A percentile compares a stretch with the other conserved stretches of the same genome.
Evolutionary conservation across 2,797 vertebrate genomes (phyloP).

Genomic region (Pseudochromis fuscus): DNA sequence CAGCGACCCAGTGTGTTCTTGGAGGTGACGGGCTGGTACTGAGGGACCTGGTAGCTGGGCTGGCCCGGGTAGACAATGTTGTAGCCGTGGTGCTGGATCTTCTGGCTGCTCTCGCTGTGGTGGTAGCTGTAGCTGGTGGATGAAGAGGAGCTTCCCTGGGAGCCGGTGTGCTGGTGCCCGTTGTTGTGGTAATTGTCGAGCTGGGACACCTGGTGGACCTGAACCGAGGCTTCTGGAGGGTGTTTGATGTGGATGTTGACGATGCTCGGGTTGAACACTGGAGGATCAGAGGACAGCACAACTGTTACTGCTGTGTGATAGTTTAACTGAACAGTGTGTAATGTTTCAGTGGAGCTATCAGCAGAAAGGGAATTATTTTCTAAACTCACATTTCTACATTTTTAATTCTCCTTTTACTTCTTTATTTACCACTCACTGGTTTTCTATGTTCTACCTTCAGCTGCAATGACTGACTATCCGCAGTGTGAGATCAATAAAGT

Average conservation of each 20-base stretch:
- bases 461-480: no score
- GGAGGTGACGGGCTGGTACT: constrained; percentile 91
- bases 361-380: not conserved
- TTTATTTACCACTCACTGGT: no score
- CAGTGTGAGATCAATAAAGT: no score
- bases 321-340: no score
- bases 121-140: constrained; percentile 87
- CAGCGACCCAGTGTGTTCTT: constrained; percentile 95
- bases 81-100: constrained; percentile 86
- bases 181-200: constrained; percentile 85
- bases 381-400: not conserved
- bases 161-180: constrained; percentile 86
- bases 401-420: no score
- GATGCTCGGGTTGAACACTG: constrained; percentile 91
- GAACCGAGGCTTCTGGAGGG: constrained; percentile 96
- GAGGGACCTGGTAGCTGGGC: constrained; percentile 87
- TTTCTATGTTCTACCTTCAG: no score
- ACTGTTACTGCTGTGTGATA: not conserved
- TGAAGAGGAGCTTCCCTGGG: constrained; percentile 75
- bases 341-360: no score
- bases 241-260: constrained; percentile 99
- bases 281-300: constrained; percentile 30
- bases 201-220: constrained; percentile 98
- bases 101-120: constrained; percentile 89
- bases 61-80: constrained; percentile 88